These are phyloP conservation scores for Tretioscincus oriximinensis DNA, from an alignment of 2,113 vertebrate species.

Conservation along the genomic window DNA sequence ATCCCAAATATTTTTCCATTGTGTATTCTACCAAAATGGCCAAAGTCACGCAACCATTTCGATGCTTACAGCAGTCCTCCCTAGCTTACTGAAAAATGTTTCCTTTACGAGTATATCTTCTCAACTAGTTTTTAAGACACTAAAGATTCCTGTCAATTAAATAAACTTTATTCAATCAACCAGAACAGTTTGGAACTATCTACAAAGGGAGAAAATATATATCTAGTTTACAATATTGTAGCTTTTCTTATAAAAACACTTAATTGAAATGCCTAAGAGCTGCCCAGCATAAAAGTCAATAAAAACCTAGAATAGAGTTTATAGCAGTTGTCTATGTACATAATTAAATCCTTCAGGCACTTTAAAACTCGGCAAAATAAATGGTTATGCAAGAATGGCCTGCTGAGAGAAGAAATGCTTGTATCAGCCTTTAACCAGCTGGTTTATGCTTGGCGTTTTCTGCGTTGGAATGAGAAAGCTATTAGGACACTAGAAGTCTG, in stretches of 20 bases:
- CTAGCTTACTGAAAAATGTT: slow-evolving; percentile 58
- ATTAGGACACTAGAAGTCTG: slow-evolving; percentile 78
- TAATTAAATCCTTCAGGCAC: slow-evolving; percentile 99
- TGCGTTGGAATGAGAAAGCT: slow-evolving; percentile 81
- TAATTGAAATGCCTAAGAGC: slow-evolving; percentile 98
- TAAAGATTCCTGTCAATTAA: slow-evolving; percentile 74
- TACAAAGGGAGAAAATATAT: slow-evolving; percentile 79
- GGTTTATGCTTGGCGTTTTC: slow-evolving; percentile 73
- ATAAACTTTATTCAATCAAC: slow-evolving; percentile 79
- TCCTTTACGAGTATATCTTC: slow-evolving; percentile 31
- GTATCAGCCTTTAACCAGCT: slow-evolving; percentile 85
- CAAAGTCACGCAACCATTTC: slow-evolving; percentile 79
- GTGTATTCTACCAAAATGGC: slow-evolving; percentile 64
- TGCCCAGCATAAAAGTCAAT: slow-evolving; percentile 91
- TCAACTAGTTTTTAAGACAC: slow-evolving; percentile 71
- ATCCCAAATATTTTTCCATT: slow-evolving; percentile 52
- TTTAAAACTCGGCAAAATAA: slow-evolving; percentile 91
- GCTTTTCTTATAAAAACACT: slow-evolving; percentile 94
- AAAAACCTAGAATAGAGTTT: slow-evolving; percentile 99
- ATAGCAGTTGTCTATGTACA: slow-evolving; percentile 96
- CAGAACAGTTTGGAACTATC: slow-evolving; percentile 83
- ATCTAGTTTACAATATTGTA: slow-evolving; percentile 85
- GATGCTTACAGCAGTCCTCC: slow-evolving; percentile 54
- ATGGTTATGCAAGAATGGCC: slow-evolving; percentile 89
- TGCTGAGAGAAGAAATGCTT: slow-evolving; percentile 86